phyloP scores from a whole-genome alignment of 2,113 vertebrate species.

The Dipodomys merriami region DNA sequence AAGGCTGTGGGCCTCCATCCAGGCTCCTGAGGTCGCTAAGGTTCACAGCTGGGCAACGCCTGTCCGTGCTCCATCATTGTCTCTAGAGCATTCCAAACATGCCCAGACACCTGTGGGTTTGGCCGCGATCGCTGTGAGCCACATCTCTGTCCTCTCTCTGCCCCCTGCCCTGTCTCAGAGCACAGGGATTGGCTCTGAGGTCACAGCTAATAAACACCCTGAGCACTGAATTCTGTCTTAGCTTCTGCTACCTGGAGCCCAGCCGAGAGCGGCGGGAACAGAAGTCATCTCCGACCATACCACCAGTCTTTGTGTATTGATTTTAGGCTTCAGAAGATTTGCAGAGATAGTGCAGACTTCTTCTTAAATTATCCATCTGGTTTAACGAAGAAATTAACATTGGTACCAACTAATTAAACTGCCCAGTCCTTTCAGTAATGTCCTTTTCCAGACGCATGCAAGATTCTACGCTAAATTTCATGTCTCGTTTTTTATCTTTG shows the following conservation, averaged over 20 bases:
- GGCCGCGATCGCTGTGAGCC: not conserved
- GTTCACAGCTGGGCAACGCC: not conserved
- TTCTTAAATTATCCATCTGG: not conserved
- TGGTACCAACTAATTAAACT: not conserved
- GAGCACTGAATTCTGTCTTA: not conserved
- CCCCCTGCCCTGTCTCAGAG: not conserved
- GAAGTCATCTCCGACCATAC: not conserved
- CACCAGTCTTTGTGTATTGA: not conserved
- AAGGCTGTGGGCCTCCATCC: not conserved
- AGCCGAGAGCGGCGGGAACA: not conserved
- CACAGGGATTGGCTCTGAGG: not conserved
- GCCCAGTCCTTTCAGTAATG: not conserved
- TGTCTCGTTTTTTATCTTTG: not conserved
- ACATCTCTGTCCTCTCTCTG: not conserved
- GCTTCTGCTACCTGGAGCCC: not conserved
- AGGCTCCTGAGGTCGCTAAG: not conserved
- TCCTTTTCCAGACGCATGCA: not conserved
- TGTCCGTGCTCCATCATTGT: not conserved
- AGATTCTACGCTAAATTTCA: not conserved
- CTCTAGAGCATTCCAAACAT: not conserved
- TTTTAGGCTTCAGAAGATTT: not conserved
- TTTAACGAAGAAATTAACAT: slow-evolving; percentile 34
- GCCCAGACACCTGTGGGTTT: not conserved
- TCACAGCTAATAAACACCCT: not conserved
- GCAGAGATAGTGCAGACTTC: not conserved